A percentile compares a stretch with the other conserved stretches of the same genome.
Conservation (phyloP, 2,797 vertebrate genomes). For the Denticeps clupeoides region DNA sequence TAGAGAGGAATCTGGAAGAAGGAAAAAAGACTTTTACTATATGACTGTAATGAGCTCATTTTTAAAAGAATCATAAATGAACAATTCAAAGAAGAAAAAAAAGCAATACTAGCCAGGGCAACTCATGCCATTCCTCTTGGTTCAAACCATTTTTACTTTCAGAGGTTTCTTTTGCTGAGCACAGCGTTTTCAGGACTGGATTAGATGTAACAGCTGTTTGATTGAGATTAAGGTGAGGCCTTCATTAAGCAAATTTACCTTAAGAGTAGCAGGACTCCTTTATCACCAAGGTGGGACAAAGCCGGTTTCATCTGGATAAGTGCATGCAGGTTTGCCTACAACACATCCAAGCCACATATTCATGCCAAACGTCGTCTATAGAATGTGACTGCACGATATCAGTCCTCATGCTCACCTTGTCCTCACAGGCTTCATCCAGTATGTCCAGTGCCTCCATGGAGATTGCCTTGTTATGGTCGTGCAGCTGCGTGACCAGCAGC, state of each 20-base stretch:
- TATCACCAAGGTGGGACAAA: slow-evolving; percentile 74
- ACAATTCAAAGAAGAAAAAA: too few relatives aligned
- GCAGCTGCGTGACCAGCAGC: slow-evolving; percentile 71
- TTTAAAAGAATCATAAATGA: too few relatives aligned
- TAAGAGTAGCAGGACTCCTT: slow-evolving; percentile 68
- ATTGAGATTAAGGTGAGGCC: too few relatives aligned
- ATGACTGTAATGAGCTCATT: too few relatives aligned
- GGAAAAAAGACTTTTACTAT: not conserved
- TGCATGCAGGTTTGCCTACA: slow-evolving; percentile 74
- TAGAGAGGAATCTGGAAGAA: slow-evolving; percentile 66
- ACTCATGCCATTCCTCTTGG: too few relatives aligned
- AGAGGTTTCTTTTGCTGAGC: too few relatives aligned
- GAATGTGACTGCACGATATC: not conserved
- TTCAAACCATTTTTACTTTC: too few relatives aligned
- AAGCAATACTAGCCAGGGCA: too few relatives aligned
- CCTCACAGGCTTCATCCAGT: slow-evolving; percentile 76
- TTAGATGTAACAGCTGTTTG: too few relatives aligned
- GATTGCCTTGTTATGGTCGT: slow-evolving; percentile 72
- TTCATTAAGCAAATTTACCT: slow-evolving; percentile 49
- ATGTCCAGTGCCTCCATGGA: slow-evolving; percentile 76
- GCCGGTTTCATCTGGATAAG: slow-evolving; percentile 80
- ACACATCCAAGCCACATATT: slow-evolving; percentile 2
- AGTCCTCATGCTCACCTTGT: slow-evolving; percentile 55
- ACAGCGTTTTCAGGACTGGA: not conserved
- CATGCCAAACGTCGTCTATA: too few relatives aligned